Conservation (phyloP, 2,113 vertebrate genomes). For the Crotalus helleri region DNA sequence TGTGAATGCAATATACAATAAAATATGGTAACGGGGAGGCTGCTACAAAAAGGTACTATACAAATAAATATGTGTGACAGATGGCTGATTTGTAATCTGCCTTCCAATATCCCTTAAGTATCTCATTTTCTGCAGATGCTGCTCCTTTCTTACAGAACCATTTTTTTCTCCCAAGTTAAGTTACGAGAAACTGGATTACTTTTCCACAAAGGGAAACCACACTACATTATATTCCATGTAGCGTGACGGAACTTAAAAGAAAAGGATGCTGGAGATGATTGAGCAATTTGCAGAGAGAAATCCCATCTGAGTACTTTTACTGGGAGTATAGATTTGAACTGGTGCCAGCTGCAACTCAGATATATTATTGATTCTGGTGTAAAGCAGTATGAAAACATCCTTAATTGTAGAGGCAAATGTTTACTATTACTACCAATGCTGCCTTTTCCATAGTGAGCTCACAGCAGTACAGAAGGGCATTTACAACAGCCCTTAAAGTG, state of each 20-base stretch:
- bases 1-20: not conserved
- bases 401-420: not conserved
- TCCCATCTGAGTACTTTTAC: not conserved
- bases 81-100: slow-evolving; percentile 21
- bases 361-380: not conserved
- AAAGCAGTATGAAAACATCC: not conserved
- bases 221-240: not conserved
- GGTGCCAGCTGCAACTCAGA: not conserved
- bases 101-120: slow-evolving; percentile 28
- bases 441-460: not conserved
- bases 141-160: not conserved
- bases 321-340: not conserved
- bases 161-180: not conserved
- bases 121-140: slow-evolving; percentile 25
- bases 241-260: not conserved
- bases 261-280: not conserved
- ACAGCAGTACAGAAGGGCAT: not conserved
- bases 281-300: not conserved
- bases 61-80: slow-evolving; percentile 26
- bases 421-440: not conserved
- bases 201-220: slow-evolving; percentile 6
- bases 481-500: not conserved
- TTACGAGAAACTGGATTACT: not conserved
- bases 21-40: not conserved
- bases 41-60: not conserved